Conservation (phyloP, 2,113 vertebrate species). For the Typhlomys cinereus region DNA sequence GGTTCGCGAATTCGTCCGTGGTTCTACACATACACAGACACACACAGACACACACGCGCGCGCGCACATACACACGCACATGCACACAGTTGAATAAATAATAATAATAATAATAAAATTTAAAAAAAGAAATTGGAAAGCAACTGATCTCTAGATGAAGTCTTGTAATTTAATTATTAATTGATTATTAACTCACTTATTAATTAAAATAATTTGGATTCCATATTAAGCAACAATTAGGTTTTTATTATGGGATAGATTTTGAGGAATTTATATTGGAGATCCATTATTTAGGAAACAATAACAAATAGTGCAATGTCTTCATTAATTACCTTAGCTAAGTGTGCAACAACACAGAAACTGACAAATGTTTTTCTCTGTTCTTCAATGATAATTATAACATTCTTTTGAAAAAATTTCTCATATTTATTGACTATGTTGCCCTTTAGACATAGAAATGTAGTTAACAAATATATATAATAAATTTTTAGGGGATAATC, state of each 20-base stretch:
- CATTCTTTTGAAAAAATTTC: slow-evolving; percentile 68
- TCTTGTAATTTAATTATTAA: too few relatives aligned
- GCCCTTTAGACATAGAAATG: slow-evolving; percentile 39
- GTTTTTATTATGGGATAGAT: background rate
- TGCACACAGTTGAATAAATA: too few relatives aligned
- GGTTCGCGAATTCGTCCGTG: too few relatives aligned
- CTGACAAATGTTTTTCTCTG: slow-evolving; percentile 66
- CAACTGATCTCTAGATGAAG: too few relatives aligned
- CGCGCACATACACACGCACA: too few relatives aligned
- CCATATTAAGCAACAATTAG: background rate
- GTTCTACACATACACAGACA: too few relatives aligned
- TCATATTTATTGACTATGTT: slow-evolving; percentile 12
- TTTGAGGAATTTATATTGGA: too few relatives aligned
- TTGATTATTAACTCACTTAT: too few relatives aligned
- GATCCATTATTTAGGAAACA: background rate
- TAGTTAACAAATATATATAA: slow-evolving; percentile 44
- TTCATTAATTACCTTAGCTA: slow-evolving; percentile 58
- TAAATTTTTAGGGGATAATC: slow-evolving; percentile 42
- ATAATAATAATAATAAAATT: too few relatives aligned
- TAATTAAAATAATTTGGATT: background rate
- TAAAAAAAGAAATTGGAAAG: too few relatives aligned
- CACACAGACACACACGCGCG: too few relatives aligned
- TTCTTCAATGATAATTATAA: slow-evolving; percentile 37
- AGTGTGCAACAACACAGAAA: slow-evolving; percentile 60
- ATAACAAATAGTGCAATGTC: slow-evolving; percentile 57